phyloP scores from a whole-genome alignment of 2,797 vertebrate species.

The Pempheris klunzingeri region DNA sequence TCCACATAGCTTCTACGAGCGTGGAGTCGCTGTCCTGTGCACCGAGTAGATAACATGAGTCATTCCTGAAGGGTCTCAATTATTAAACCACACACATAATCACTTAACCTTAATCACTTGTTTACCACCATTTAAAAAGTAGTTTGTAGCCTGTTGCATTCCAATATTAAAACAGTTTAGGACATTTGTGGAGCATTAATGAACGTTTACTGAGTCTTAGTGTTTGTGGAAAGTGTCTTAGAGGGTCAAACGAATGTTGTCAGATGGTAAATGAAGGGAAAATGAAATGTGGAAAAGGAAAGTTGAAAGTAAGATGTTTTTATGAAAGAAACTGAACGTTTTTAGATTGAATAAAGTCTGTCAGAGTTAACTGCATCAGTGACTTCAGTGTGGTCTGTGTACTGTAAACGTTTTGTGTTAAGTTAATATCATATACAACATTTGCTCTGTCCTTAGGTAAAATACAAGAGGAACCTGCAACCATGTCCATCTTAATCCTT shows the following conservation, averaged over 20 bases:
- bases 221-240: constrained; percentile 56
- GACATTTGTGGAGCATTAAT: constrained; percentile 38
- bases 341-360: constrained; percentile 76
- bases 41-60: constrained; percentile 87
- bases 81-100: constrained; percentile 34
- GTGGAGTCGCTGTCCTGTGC: constrained; percentile 96
- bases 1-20: constrained; percentile 97
- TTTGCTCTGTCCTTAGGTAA: background rate
- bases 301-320: constrained; percentile 67
- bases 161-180: constrained; percentile 31
- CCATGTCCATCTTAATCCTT: background rate
- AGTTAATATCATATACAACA: background rate
- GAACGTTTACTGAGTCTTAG: constrained; percentile 23
- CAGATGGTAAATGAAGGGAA: constrained; percentile 44
- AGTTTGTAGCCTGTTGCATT: constrained; percentile 54
- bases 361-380: constrained; percentile 54
- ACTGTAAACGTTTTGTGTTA: background rate
- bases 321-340: constrained; percentile 72
- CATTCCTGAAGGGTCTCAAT: constrained; percentile 24
- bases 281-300: constrained; percentile 34
- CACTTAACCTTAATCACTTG: constrained; percentile 33
- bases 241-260: constrained; percentile 74
- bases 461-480: background rate
- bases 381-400: constrained; percentile 15
- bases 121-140: constrained; percentile 42